Evolutionary conservation across 92 coral and sea anemone species (phyloP), one percentile per base, ranked within the genome.

Genomic region (Hydrozoanthus gracilis): DNA sequence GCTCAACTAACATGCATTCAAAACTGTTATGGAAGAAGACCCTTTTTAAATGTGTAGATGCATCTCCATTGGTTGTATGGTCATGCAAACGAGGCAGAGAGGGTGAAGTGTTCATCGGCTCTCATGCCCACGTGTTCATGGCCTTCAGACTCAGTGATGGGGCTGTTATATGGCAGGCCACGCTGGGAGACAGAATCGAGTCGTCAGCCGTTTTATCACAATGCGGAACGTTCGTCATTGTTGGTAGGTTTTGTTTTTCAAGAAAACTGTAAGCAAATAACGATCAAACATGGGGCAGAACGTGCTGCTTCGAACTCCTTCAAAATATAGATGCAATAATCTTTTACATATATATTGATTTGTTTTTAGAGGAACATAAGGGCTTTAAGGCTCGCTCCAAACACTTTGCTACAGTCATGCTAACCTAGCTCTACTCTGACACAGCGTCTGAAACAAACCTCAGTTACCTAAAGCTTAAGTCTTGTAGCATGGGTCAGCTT

Each of bases 1-100:
- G 54, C 39, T 6, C 86, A 56, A 60, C 12, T 13, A 74, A 17
- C 20, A 44, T 79, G 16, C 46, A 35, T 70, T 60, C 69, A 52
- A 44, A 45, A 6, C 68, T 70, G 71, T 54, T 68, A 61, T 96
- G 99, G 99, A 83, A 86, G 51, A 89, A 92, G 44, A 86, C 84
- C 83, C 86, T 95, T 44, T 83, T 91, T 86, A 95, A 94, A 76
- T 96, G 99, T 72, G 90, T 94, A 17, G 99, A 96, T 75, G 98
- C 99, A 56, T 96, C 99, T 50, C 99, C 99, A 27, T 91, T 96
- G 44, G 98, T 96, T 73, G 92, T 96, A 6, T 79, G 89, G 73
- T 52, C 90, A 5, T 88, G 75, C 15, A 83, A 87, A 68, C 82
- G 82, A 73, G 82, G 58, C 71, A 77, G 72, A 5, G 88, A 86